Evolutionary conservation across 2,888 invertebrate genomes (phyloP).

Genomic region (Cynaeus angustus): DNA sequence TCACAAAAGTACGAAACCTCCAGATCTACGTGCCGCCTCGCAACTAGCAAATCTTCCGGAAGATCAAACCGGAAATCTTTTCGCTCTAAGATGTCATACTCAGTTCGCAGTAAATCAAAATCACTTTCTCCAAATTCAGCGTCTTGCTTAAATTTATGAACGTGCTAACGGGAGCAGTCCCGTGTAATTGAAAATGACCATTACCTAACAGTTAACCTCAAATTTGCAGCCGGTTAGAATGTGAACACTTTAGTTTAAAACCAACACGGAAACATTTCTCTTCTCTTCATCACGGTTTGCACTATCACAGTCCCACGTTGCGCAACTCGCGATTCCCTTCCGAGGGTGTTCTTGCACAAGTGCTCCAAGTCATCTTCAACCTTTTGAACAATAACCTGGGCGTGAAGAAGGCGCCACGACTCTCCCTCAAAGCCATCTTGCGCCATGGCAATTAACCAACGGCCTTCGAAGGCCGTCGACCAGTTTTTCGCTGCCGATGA

Average conservation of each 20-base stretch:
- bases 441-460: constrained; percentile 11
- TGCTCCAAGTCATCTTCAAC: constrained; percentile 23
- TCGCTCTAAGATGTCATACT: too few species aligned
- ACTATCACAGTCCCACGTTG: neutral
- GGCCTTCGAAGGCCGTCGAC: constrained; percentile 40
- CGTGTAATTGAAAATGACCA: too few species aligned
- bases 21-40: too few species aligned
- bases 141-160: too few species aligned
- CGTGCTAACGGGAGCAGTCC: too few species aligned
- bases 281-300: constrained; percentile 5
- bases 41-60: too few species aligned
- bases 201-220: too few species aligned
- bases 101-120: too few species aligned
- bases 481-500: constrained; percentile 1
- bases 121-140: too few species aligned
- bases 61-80: too few species aligned
- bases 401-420: constrained; percentile 2
- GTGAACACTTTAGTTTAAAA: neutral
- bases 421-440: neutral
- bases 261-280: constrained; percentile 23
- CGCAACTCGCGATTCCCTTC: constrained; percentile 11
- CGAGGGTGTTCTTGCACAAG: constrained; percentile 15
- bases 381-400: neutral
- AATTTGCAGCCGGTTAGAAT: neutral
- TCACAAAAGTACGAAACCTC: too few species aligned